Evolutionary conservation across 2,888 invertebrate species (phyloP).

Genomic region (Scaptomyza caliginosa): DNA sequence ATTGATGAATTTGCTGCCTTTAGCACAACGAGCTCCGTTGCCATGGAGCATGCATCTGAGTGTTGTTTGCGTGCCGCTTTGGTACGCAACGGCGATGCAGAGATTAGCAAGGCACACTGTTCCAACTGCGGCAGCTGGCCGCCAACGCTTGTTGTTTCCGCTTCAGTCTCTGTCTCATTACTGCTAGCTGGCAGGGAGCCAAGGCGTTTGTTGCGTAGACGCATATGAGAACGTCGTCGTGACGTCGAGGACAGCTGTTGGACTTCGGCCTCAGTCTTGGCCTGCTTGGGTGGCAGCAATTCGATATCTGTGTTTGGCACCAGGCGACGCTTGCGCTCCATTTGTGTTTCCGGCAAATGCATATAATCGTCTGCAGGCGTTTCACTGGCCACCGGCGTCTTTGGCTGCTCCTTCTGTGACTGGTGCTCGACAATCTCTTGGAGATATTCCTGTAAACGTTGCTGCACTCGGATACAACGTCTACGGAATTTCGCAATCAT

Average conservation of each 20-base stretch:
- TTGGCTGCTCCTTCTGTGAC: constrained; percentile 20
- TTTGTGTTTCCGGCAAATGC: constrained; percentile 23
- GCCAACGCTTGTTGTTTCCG: neutral
- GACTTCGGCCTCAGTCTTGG: constrained; percentile 22
- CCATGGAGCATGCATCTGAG: constrained; percentile 33
- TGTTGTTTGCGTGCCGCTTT: constrained; percentile 73
- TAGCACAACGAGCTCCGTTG: neutral
- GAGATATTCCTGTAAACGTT: constrained; percentile 61
- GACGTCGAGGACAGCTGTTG: constrained; percentile 16
- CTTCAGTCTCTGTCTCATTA: neutral
- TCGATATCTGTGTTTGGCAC: neutral
- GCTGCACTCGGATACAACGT: constrained; percentile 78
- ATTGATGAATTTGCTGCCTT: neutral
- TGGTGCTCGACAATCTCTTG: constrained; percentile 43
- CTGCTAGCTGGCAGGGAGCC: constrained; percentile 16
- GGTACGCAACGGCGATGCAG: constrained; percentile 65
- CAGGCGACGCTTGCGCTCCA: constrained; percentile 56
- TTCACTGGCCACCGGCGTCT: constrained; percentile 3
- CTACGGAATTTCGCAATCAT: constrained; percentile 81
- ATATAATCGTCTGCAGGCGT: constrained; percentile 9
- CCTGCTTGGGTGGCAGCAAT: constrained; percentile 6
- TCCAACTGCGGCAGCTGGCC: neutral
- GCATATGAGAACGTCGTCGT: constrained; percentile 13
- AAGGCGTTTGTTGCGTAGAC: constrained; percentile 28
- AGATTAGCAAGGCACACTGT: neutral